Conservation (phyloP, 2,888 invertebrate species). For the Phalangium opilio region DNA sequence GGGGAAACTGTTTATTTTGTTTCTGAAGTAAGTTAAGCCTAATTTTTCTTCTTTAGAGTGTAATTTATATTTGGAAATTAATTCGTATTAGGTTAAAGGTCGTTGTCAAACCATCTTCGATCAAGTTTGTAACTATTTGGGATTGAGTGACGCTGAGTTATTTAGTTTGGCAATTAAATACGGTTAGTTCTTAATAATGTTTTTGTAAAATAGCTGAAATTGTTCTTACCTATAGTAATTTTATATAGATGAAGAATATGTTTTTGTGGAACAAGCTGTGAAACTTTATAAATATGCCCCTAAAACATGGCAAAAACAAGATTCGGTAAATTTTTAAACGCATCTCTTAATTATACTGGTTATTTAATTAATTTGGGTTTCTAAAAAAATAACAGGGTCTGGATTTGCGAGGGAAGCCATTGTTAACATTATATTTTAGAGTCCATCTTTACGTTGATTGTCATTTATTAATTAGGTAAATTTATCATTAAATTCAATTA, state of each 20-base stretch:
- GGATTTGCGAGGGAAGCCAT: slow-evolving; percentile 76
- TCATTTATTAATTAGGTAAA: slow-evolving; percentile 61
- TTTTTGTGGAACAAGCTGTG: slow-evolving; percentile 85
- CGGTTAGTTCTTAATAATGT: slow-evolving; percentile 1
- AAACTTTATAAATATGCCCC: slow-evolving; percentile 92
- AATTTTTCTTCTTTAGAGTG: too few relatives aligned
- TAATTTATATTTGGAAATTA: too few relatives aligned
- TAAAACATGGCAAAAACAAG: slow-evolving; percentile 74
- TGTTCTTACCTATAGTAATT: slow-evolving; percentile 19
- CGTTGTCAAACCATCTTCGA: too few relatives aligned
- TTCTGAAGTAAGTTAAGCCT: too few relatives aligned
- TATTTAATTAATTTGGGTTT: too few relatives aligned
- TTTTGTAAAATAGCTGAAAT: slow-evolving; percentile 30
- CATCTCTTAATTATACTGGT: too few relatives aligned
- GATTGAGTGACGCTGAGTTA: slow-evolving; percentile 67
- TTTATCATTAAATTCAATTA: slow-evolving; percentile 3
- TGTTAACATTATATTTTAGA: slow-evolving; percentile 72
- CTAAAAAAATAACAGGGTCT: slow-evolving; percentile 62
- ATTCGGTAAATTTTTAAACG: too few relatives aligned
- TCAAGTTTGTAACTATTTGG: slow-evolving; percentile 60
- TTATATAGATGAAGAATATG: slow-evolving; percentile 81
- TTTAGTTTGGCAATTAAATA: slow-evolving; percentile 57
- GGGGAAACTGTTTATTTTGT: too few relatives aligned
- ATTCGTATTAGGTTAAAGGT: too few relatives aligned
- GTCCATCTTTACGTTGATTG: slow-evolving; percentile 90